These are phyloP conservation scores for Antrozous pallidus DNA, from an alignment of 2,797 vertebrate species.

Conservation along the genomic window DNA sequence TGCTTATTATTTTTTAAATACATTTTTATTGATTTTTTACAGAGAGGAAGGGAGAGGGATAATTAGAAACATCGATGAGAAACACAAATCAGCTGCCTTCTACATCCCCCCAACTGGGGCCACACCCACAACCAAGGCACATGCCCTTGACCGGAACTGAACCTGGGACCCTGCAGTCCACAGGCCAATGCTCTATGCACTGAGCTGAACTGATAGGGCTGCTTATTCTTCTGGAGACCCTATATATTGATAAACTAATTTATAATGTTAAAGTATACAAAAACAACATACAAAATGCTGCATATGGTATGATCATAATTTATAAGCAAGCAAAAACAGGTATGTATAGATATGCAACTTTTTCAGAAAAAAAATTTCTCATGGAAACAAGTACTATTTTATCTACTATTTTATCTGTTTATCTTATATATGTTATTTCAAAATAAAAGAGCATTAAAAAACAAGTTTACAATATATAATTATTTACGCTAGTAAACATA, in stretches of 20 bases:
- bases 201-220: too few species aligned
- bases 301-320: neutral
- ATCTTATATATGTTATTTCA: neutral
- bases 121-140: too few species aligned
- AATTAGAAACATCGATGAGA: too few species aligned
- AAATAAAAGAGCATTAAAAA: conserved; percentile 9
- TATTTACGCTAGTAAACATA: conserved; percentile 72
- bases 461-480: neutral
- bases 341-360: neutral
- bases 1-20: too few species aligned
- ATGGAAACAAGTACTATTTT: neutral
- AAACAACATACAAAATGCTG: neutral
- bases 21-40: too few species aligned
- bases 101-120: too few species aligned
- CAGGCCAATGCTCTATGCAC: too few species aligned
- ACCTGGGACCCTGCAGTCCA: too few species aligned
- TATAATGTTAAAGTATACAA: neutral
- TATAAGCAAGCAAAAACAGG: neutral
- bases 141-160: too few species aligned
- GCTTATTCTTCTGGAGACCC: neutral
- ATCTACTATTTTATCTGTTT: neutral
- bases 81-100: too few species aligned
- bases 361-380: neutral
- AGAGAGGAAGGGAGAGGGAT: too few species aligned
- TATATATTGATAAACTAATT: neutral